Conservation (phyloP, 2,888 invertebrate genomes). For the Conistra vaccinii region DNA sequence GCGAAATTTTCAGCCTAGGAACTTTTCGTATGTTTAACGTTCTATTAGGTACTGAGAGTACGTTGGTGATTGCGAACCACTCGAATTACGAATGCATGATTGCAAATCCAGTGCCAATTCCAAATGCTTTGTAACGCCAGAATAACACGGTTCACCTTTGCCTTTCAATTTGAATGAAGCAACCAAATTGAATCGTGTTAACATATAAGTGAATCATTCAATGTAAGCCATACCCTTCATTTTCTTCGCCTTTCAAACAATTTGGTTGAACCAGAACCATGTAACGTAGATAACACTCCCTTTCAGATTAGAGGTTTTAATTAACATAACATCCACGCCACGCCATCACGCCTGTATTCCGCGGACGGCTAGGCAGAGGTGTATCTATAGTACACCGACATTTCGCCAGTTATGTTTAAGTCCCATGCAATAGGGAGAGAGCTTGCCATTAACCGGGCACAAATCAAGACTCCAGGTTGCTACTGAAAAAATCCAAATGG, state of each 20-base stretch:
- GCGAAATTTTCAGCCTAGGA: no score
- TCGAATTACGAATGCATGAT: constrained; percentile 18
- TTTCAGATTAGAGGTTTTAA: background rate
- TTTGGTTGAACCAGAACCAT: background rate
- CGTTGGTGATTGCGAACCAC: background rate
- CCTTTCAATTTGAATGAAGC: constrained; percentile 19
- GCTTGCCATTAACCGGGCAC: no score
- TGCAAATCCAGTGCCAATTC: constrained; percentile 2
- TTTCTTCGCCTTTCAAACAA: background rate
- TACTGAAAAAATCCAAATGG: no score
- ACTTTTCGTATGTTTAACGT: background rate
- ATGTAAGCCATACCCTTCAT: background rate
- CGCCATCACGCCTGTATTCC: no score
- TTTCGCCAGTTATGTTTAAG: background rate
- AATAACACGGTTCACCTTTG: constrained; percentile 12
- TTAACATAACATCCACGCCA: background rate
- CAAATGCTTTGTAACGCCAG: constrained; percentile 13
- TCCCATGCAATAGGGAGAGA: background rate
- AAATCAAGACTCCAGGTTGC: no score
- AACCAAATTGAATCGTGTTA: constrained; percentile 31
- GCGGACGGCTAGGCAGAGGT: background rate
- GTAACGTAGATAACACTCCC: no score
- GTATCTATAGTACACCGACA: background rate
- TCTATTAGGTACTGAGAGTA: background rate
- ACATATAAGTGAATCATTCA: constrained; percentile 13